Evolutionary conservation across 1,140 invertebrate species (phyloP), one percentile per base, ranked within the genome.

Genomic region (Cotesia chilonis): DNA sequence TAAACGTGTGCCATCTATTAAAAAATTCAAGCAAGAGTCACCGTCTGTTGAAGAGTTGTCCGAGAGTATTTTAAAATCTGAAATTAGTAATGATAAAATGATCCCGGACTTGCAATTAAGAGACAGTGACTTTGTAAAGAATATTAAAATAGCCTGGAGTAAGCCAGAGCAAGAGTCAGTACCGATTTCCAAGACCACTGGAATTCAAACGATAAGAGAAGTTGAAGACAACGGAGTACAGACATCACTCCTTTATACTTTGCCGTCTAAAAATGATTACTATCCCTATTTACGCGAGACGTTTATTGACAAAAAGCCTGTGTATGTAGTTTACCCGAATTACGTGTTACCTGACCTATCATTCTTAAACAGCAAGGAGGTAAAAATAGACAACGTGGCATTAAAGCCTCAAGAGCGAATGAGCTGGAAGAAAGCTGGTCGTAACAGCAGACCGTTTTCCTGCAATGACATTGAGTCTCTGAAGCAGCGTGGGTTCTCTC

Each of bases 241-340:
- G 70, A 87, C 86, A 2, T 87, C 85, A 0, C 61, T 87, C n/a
- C 68, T 81, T 4, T 87, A 81, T 69, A 74, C 79, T 3, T n/a
- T 75, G 9, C 5, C 72, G 4, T 61, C 52, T 2, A 77, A 81
- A 4, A 79, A 78, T 41, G 67, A 47, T 7, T 47, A 77, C n/a
- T 76, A 9, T 66, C 60, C 63, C 64, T 55, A 73, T 64, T 64
- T 83, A n/a, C 77, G 75, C n/a, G 84, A 86, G 69, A 83, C 80
- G 0, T 61, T 80, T 6, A 54, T 85, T 76, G 85, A 91, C 12
- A 90, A 92, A 78, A 90, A 90, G 70, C 93, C 94, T 3, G 92
- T 97, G 10, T 96, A 95, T 81, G 92, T 97, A 57, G 91, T 96
- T 73, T 97, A 96, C 88, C 96, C 96, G 12, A 96, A 95, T 85